Evolutionary conservation across 2,888 invertebrate genomes (phyloP), one percentile per base, ranked within the genome.

Genomic region (Heliconius hortense): DNA sequence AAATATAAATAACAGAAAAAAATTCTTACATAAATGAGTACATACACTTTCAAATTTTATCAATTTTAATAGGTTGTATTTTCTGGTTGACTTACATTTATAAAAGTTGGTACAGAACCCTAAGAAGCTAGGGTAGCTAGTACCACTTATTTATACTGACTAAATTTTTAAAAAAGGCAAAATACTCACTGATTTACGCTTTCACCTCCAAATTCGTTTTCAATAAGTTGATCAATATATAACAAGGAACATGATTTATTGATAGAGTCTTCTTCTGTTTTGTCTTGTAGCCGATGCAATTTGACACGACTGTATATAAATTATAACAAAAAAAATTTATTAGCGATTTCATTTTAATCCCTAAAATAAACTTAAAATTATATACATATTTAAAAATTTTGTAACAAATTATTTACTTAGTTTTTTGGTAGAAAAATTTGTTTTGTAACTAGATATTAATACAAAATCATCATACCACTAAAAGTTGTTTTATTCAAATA

Each of bases 161-260:
- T 21, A 21, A 53, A 53, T 53, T 8, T n/a, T n/a, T n/a, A 56
- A 56, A 43, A 53, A n/a, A n/a, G n/a, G 15, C 56, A 56, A 18
- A n/a, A n/a, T 15, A 88, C 91, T 90, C 84, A 94, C 90, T 94
- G 88, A 77, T 94, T 90, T 56, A 95, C 88, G 70, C 84, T 86
- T 8, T 92, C 91, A 0, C 95, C 94, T 0, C 95, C 95, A 81
- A 96, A 96, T 81, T 96, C 96, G 21, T 95, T 88, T 63, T 94
- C 94, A 28, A 96, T 94, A 24, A 97, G 89, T 80, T 95, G 95
- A 83, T 97, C 96, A 31, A 97, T 96, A 85, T 97, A 96, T 35
- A 97, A 89, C n/a, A 96, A 83, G 18, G 95, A 88, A 70, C 94
- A 94, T 0, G 92, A 86, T 53, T 88, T 89, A 74, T 81, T 87